Percentiles rank a stretch among this genome's conserved stretches.
These are phyloP conservation scores for Sebastes miniatus DNA, from an alignment of 2,797 vertebrate genomes.

Conservation along the genomic window DNA sequence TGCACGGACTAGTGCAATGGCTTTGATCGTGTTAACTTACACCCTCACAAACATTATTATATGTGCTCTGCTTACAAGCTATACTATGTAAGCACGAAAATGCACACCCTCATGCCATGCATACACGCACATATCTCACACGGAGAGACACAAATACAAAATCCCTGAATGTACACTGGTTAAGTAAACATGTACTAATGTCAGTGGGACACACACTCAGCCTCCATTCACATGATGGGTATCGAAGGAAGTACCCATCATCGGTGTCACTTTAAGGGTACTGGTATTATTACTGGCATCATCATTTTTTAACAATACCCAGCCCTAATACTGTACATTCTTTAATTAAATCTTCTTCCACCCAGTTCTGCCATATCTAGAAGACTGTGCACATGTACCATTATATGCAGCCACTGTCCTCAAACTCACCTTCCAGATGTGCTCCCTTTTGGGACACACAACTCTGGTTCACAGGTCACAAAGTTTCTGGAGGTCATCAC, in stretches of 20 bases:
- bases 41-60: background rate
- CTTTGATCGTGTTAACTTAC: background rate
- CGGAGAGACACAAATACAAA: background rate
- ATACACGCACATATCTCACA: background rate
- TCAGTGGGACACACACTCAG: background rate
- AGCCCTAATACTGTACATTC: background rate
- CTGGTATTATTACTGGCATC: no score
- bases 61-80: background rate
- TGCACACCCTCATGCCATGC: background rate
- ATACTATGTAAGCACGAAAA: background rate
- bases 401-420: background rate
- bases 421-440: background rate
- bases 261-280: no score
- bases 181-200: background rate
- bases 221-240: no score
- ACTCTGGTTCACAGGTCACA: constrained; percentile 7
- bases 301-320: no score
- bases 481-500: constrained; percentile 16
- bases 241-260: no score
- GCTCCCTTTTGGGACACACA: background rate
- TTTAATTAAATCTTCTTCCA: background rate
- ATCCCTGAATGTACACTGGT: background rate
- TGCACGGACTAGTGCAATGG: background rate
- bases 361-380: background rate
- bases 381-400: background rate